phyloP scores from a whole-genome alignment of 2,113 vertebrate species.

The Felis chaus region DNA sequence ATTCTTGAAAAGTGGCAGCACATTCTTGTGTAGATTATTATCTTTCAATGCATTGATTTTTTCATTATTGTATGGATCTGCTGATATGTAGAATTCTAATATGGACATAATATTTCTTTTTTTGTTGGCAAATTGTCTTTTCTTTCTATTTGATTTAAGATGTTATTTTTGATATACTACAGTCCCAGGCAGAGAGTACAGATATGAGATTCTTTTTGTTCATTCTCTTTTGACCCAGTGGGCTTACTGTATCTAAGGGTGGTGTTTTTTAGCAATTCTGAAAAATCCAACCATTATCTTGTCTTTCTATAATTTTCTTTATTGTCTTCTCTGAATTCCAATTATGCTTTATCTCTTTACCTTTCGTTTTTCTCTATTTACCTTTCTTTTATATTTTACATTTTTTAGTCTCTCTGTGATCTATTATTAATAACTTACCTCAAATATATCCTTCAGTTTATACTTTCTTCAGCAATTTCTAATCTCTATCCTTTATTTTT shows the following conservation, averaged over 20 bases:
- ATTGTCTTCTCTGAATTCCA: background rate
- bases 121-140: background rate
- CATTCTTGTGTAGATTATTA: background rate
- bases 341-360: background rate
- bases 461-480: background rate
- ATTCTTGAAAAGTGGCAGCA: background rate
- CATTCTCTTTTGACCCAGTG: background rate
- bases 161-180: background rate
- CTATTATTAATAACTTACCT: background rate
- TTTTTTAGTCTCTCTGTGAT: background rate
- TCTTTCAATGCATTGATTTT: background rate
- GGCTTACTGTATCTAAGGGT: background rate
- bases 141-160: background rate
- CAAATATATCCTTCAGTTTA: background rate
- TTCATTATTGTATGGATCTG: background rate
- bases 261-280: background rate
- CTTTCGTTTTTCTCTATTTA: background rate
- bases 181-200: background rate
- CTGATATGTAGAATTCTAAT: background rate
- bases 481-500: background rate
- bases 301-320: background rate
- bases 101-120: background rate
- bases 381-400: background rate
- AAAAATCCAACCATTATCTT: background rate
- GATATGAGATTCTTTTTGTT: background rate